These are phyloP conservation scores for Pecten maximus DNA, from an alignment of 2,888 invertebrate genomes.

Conservation along the genomic window DNA sequence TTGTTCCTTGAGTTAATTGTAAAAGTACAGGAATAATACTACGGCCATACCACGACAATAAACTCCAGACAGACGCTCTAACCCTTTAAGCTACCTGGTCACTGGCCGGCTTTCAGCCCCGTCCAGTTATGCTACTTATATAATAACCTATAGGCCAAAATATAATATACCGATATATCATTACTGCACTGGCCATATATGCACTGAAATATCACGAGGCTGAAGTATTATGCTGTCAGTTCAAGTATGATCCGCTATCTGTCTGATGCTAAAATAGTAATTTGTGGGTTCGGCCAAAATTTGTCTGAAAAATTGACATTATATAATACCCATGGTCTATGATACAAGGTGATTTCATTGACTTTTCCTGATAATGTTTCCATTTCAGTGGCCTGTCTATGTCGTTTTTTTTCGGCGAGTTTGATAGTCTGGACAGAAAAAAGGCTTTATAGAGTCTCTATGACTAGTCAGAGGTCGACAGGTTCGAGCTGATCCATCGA, in stretches of 20 bases:
- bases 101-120: too few relatives aligned
- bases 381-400: background rate
- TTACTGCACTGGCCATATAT: background rate
- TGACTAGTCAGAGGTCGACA: background rate
- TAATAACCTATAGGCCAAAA: too few relatives aligned
- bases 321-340: background rate
- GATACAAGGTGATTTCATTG: background rate
- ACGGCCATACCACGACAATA: too few relatives aligned
- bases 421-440: conserved; percentile 1
- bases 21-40: too few relatives aligned
- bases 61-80: too few relatives aligned
- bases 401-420: background rate
- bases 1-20: too few relatives aligned
- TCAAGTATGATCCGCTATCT: background rate
- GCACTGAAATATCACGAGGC: background rate
- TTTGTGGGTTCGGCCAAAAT: background rate
- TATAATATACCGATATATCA: too few relatives aligned
- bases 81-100: too few relatives aligned
- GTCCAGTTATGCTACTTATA: too few relatives aligned
- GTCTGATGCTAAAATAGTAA: background rate
- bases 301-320: background rate
- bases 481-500: conserved; percentile 9
- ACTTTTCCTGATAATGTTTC: background rate
- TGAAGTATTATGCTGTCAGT: background rate
- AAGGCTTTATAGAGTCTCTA: background rate